Evolutionary conservation across 2,888 invertebrate genomes (phyloP).

Genomic region (Caenorhabditis panamensis): DNA sequence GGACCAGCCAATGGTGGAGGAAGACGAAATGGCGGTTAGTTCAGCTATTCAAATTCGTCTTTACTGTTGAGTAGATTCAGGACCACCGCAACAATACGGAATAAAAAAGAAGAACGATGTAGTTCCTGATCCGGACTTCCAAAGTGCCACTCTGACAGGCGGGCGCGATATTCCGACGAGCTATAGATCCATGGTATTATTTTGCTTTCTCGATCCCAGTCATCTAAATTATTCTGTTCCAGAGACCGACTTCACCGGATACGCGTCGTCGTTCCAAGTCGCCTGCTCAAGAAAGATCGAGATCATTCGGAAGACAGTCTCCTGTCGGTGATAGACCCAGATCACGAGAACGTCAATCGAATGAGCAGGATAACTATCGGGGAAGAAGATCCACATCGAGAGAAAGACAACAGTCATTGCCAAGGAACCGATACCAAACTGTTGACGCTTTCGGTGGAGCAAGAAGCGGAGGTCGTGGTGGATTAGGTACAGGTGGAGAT

Average conservation of each 20-base stretch:
- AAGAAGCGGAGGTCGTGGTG: neutral
- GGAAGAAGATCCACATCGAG: neutral
- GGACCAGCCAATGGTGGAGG: too few relatives aligned
- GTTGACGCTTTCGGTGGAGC: too few relatives aligned
- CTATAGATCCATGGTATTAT: slow-evolving; percentile 22
- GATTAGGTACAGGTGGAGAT: neutral
- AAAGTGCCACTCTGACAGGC: neutral
- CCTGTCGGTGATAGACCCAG: neutral
- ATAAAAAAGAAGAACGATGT: neutral
- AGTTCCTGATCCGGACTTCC: slow-evolving; percentile 26
- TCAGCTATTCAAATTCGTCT: too few relatives aligned
- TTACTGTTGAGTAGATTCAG: neutral
- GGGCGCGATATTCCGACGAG: slow-evolving; percentile 18
- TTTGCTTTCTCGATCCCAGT: too few relatives aligned
- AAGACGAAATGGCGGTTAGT: too few relatives aligned
- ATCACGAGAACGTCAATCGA: neutral
- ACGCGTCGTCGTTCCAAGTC: too few relatives aligned
- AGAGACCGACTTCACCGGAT: slow-evolving; percentile 12
- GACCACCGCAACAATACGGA: neutral
- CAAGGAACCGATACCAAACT: too few relatives aligned
- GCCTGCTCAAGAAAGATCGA: neutral
- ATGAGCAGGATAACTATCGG: neutral
- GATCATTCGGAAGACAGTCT: neutral
- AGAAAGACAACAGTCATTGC: neutral
- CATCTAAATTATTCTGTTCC: neutral